Conservation (phyloP, 2,113 vertebrate genomes). For the Halcyon malimbica region DNA sequence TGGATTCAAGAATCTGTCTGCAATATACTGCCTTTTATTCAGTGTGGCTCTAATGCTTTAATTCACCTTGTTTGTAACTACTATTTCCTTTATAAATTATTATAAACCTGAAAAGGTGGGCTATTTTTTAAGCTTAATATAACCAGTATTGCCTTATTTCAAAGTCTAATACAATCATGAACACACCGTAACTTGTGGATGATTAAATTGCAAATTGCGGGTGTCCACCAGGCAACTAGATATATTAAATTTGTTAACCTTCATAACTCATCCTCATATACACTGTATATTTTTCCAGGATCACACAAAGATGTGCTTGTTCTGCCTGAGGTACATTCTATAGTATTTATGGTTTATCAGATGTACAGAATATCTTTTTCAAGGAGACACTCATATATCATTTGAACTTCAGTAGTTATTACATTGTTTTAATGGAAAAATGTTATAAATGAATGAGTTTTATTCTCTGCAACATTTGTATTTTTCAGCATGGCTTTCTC, state of each 20-base stretch:
- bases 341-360: constrained; percentile 70
- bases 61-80: neutral
- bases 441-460: constrained; percentile 57
- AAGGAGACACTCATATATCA: constrained; percentile 67
- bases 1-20: neutral
- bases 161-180: constrained; percentile 72
- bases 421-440: constrained; percentile 65
- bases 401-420: constrained; percentile 41
- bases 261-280: constrained; percentile 54
- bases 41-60: neutral
- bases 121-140: constrained; percentile 23
- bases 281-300: constrained; percentile 8
- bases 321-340: neutral
- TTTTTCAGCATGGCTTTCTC: constrained; percentile 47
- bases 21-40: neutral
- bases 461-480: constrained; percentile 7
- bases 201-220: constrained; percentile 77
- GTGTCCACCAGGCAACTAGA: constrained; percentile 63
- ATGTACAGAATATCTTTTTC: constrained; percentile 64
- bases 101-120: constrained; percentile 23
- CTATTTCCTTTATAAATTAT: constrained; percentile 30
- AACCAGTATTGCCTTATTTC: constrained; percentile 52
- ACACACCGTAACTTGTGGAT: constrained; percentile 61
- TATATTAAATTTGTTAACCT: constrained; percentile 51
- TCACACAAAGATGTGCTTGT: constrained; percentile 40